Evolutionary conservation across 2,797 vertebrate genomes (phyloP), one percentile per base, ranked within the genome.

Genomic region (Rhinatrema bivittatum): DNA sequence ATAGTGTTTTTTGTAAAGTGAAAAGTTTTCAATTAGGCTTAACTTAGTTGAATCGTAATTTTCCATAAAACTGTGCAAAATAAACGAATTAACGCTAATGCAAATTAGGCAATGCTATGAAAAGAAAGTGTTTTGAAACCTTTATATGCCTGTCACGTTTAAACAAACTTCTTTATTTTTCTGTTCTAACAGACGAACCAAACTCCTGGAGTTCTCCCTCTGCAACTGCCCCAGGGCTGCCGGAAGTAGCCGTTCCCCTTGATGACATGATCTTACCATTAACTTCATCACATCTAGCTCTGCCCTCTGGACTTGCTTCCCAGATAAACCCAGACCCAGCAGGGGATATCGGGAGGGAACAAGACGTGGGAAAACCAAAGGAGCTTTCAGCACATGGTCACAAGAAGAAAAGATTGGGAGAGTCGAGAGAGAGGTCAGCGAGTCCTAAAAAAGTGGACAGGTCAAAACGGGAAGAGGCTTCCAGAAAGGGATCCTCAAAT

Each of bases 171-270:
- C n/a, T 11, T 46, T 59, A 37, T 65, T 55, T 65, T 70, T 44
- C 62, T 41, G 53, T 63, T 63, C 37, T 70, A 72, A 67, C 88
- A 97, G 96, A 97, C 90, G 91, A 90, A 77, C 79, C 89, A 86
- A 50, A 74, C 89, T 65, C 89, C 89, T 90, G 94, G 94, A 94
- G 93, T 68, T 58, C 84, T 88, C 83, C 86, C 81, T 83, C 90
- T 90, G 78, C 93, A 90, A 76, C 91, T 91, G 81, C 91, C 91
- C 82, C 95, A 91, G 86, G 87, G 70, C 83, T 94, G 92, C 88
- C 88, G 89, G 93, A 98, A 97, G 86, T 97, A 97, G 91, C 87
- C 71, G 76, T 81, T 72, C 78, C 85, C 74, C 81, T 81, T 6
- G 91, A 94, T 2, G 86, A 88, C 87, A 83, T 88, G 76, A 79